Percentiles rank a stretch among this genome's conserved stretches.
These are phyloP conservation scores for Eolophus roseicapilla DNA, from an alignment of 2,113 vertebrate species.

Conservation along the genomic window DNA sequence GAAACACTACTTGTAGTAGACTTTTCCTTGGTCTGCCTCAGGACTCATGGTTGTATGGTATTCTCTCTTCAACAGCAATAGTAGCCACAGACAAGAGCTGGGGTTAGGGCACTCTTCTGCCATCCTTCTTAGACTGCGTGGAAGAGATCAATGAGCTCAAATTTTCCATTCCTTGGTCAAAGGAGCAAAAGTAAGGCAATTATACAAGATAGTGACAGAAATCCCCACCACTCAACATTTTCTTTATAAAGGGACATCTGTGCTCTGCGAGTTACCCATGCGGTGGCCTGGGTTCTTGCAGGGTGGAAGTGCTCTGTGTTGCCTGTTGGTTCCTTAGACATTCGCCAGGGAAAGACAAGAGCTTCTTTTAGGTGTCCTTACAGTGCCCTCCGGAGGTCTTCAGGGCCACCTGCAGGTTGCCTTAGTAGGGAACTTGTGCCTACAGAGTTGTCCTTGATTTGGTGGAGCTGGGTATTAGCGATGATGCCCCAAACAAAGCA, in stretches of 20 bases:
- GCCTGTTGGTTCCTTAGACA: neutral
- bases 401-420: neutral
- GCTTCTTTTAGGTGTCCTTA: neutral
- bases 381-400: constrained; percentile 41
- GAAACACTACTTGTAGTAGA: neutral
- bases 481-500: neutral
- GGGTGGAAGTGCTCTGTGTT: accelerated
- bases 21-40: neutral
- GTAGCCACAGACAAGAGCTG: neutral
- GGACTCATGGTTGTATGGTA: too few species aligned
- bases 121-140: neutral
- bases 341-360: neutral
- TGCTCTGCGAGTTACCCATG: neutral
- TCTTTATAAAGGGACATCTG: neutral
- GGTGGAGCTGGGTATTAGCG: neutral
- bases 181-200: neutral
- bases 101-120: neutral
- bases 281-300: neutral
- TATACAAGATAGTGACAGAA: neutral
- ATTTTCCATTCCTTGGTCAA: neutral
- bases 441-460: neutral
- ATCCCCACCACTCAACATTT: neutral
- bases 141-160: neutral
- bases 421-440: neutral
- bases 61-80: neutral